These are phyloP conservation scores for Pionites leucogaster DNA, from an alignment of 2,113 vertebrate species.

Conservation along the genomic window DNA sequence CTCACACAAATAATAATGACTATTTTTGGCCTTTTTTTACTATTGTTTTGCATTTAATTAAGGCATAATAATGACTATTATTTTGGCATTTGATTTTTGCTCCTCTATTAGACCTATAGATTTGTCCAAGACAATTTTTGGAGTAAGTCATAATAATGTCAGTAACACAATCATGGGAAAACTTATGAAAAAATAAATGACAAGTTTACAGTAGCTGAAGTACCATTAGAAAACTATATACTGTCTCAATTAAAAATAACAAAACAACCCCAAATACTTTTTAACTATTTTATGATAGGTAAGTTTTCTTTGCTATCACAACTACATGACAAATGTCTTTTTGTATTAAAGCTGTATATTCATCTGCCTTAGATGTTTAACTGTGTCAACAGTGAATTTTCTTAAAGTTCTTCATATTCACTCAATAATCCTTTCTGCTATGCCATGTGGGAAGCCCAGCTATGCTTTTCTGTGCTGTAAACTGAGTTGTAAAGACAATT, in stretches of 20 bases:
- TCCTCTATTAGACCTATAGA: neutral
- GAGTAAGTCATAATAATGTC: neutral
- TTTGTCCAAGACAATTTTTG: neutral
- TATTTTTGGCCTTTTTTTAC: neutral
- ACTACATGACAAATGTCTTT: neutral
- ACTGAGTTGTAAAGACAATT: neutral
- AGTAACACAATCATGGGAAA: neutral
- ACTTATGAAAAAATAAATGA: neutral
- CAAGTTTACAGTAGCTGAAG: neutral
- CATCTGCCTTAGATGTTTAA: neutral
- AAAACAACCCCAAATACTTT: neutral
- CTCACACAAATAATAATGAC: neutral
- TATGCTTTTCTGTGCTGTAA: neutral
- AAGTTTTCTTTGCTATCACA: neutral
- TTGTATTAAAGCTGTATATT: neutral
- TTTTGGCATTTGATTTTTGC: slow-evolving; percentile 3
- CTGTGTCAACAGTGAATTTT: neutral
- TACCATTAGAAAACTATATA: neutral
- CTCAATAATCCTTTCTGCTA: neutral
- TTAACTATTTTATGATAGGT: neutral
- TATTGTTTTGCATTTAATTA: neutral
- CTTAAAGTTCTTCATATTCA: neutral
- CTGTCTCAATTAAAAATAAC: neutral
- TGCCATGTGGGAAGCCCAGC: neutral
- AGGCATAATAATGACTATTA: neutral